phyloP scores from a whole-genome alignment of 2,113 vertebrate species.

The Ursus arctos region DNA sequence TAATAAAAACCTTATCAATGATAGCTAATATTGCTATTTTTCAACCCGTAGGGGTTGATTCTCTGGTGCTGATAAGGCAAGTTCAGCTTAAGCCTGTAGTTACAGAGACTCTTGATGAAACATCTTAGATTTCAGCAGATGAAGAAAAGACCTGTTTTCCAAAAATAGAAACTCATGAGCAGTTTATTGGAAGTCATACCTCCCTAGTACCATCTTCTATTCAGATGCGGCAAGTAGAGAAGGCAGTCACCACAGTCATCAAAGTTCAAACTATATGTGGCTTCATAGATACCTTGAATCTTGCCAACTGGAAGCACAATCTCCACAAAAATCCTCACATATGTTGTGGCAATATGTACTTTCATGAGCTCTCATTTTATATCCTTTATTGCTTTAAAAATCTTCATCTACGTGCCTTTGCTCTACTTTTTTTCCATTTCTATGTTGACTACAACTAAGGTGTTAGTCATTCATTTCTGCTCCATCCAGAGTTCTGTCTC shows the following conservation, averaged over 20 bases:
- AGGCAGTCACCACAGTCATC: background rate
- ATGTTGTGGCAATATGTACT: background rate
- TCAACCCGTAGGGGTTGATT: constrained; percentile 4
- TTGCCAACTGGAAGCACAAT: background rate
- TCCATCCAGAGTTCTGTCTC: background rate
- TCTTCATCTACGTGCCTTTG: background rate
- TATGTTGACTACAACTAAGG: background rate
- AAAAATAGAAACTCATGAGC: background rate
- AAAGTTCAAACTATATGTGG: background rate
- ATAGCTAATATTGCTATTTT: constrained; percentile 18
- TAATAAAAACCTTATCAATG: background rate
- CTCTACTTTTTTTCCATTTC: background rate
- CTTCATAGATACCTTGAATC: background rate
- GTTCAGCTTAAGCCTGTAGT: background rate
- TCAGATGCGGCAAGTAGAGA: background rate
- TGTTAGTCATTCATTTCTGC: background rate
- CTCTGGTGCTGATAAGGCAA: constrained; percentile 24
- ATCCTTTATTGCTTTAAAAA: background rate
- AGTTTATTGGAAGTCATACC: background rate
- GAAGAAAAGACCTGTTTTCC: background rate
- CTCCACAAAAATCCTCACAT: background rate
- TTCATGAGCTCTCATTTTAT: constrained; percentile 29
- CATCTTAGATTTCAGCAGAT: background rate
- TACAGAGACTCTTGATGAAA: background rate
- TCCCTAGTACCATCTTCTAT: background rate